A percentile compares a stretch with the other conserved stretches of the same genome.
Conservation (phyloP, 2,888 invertebrate genomes). For the Molanna angustata region DNA sequence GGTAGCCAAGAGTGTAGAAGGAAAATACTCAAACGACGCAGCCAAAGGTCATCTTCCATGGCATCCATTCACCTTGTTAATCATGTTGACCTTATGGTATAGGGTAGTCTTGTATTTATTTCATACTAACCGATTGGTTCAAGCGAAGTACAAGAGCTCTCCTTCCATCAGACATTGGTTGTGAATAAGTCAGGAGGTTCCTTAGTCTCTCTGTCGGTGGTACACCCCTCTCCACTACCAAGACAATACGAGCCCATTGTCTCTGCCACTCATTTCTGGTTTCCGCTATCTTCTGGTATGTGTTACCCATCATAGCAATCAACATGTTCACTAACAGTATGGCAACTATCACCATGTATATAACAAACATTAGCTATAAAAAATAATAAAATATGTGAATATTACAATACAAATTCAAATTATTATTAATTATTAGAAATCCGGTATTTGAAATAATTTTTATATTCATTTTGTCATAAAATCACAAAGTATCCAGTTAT, state of each 20-base stretch:
- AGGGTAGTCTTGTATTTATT: too few relatives aligned
- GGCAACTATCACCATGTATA: slow-evolving; percentile 96
- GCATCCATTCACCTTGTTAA: too few relatives aligned
- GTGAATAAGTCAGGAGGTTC: slow-evolving; percentile 88
- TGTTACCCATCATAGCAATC: slow-evolving; percentile 99
- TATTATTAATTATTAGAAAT: too few relatives aligned
- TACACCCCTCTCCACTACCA: slow-evolving; percentile 96
- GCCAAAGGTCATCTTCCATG: too few relatives aligned
- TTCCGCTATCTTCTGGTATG: slow-evolving; percentile 96
- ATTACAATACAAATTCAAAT: too few relatives aligned
- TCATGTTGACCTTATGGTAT: too few relatives aligned
- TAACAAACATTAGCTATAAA: slow-evolving; percentile 82
- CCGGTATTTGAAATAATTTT: too few relatives aligned
- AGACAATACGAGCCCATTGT: slow-evolving; percentile 96
- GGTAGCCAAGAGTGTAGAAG: too few relatives aligned
- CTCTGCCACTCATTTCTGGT: slow-evolving; percentile 98
- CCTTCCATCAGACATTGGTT: slow-evolving; percentile 88
- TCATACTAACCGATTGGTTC: slow-evolving; percentile 74
- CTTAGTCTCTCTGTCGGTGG: slow-evolving; percentile 82
- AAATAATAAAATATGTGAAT: too few relatives aligned
- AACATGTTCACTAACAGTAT: slow-evolving; percentile 95
- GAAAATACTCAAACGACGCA: too few relatives aligned
- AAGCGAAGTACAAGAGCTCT: slow-evolving; percentile 83
- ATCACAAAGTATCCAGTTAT: too few relatives aligned
- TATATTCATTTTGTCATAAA: neutral